A percentile compares a stretch with the other conserved stretches of the same genome.
phyloP scores from a whole-genome alignment of 2,113 vertebrate species.

The Xyrauchen texanus region DNA sequence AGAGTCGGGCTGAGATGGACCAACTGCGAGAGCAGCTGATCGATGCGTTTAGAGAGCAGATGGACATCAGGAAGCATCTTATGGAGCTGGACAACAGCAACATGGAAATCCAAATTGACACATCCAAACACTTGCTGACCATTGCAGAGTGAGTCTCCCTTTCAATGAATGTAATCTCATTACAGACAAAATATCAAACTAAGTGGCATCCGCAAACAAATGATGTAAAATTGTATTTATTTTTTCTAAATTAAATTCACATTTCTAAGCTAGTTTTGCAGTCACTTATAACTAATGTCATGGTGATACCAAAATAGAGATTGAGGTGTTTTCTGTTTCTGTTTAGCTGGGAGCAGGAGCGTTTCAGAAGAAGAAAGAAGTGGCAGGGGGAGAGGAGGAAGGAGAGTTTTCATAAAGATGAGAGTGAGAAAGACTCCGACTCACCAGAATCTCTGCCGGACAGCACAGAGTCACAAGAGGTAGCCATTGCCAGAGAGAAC shows the following conservation, averaged over 20 bases:
- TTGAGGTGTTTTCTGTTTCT: neutral
- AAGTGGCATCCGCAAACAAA: no score
- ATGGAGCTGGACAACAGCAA: constrained; percentile 85
- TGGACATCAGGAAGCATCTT: constrained; percentile 81
- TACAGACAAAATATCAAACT: neutral
- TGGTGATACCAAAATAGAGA: no score
- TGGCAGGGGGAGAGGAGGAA: constrained; percentile 79
- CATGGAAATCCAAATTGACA: constrained; percentile 85
- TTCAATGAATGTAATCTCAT: no score
- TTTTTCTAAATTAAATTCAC: no score
- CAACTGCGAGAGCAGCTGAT: constrained; percentile 82
- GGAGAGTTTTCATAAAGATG: constrained; percentile 79
- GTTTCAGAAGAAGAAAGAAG: constrained; percentile 71
- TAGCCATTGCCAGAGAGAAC: constrained; percentile 78
- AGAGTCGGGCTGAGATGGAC: constrained; percentile 77
- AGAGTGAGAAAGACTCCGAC: constrained; percentile 86
- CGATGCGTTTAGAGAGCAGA: constrained; percentile 83
- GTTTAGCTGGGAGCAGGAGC: constrained; percentile 86
- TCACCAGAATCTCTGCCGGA: constrained; percentile 79
- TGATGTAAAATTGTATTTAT: no score
- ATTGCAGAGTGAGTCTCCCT: constrained; percentile 77
- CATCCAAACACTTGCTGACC: constrained; percentile 82
- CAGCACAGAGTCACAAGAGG: constrained; percentile 76
- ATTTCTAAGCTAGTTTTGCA: no score
- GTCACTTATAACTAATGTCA: no score